Evolutionary conservation across 2,113 vertebrate genomes (phyloP), one percentile per base, ranked within the genome.

Genomic region (Seriola dumerili): DNA sequence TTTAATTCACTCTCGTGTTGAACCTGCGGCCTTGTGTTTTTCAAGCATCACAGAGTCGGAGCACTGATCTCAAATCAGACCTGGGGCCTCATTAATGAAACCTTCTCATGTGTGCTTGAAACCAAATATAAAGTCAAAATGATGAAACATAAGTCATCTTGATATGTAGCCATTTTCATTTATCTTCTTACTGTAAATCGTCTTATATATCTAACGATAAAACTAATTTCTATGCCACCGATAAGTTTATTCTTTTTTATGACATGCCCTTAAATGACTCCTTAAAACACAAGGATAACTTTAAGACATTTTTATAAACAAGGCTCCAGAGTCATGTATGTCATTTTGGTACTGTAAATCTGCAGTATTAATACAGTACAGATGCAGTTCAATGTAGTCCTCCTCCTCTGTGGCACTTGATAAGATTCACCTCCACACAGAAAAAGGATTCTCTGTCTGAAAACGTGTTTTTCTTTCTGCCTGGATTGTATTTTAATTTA

Each of bases 121-220:
- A 83, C 87, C 78, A 85, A 83, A 88, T 79, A 48, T 14, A 72
- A 67, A 72, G 19, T 76, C 79, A 57, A 81, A 79, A 36, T 25
- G 42, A 62, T 42, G 57, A 64, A 54, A 44, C 8, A 44, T 25
- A 8, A 42, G 29, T 77, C 44, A 44, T 78, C 36, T 68, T 57
- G 64, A 88, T 76, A 78, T 86, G 87, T 88, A 88, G 85, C 85
- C 58, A 44, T 72, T 79, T 78, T 81, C n/a, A 40, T 78, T 83
- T 68, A 21, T 86, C 52, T 63, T 46, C 13, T 66, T 74, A 36
- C 34, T 74, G 69, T 85, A 55, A 79, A 73, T 67, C 55, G 46
- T 80, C 66, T 57, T 38, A 66, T 61, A 34, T 78, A 52, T 67
- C n/a, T 69, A n/a, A 83, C 71, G 25, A 66, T 63, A 50, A 82